phyloP scores from a whole-genome alignment of 2,888 invertebrate genomes.

The Spodoptera picta region DNA sequence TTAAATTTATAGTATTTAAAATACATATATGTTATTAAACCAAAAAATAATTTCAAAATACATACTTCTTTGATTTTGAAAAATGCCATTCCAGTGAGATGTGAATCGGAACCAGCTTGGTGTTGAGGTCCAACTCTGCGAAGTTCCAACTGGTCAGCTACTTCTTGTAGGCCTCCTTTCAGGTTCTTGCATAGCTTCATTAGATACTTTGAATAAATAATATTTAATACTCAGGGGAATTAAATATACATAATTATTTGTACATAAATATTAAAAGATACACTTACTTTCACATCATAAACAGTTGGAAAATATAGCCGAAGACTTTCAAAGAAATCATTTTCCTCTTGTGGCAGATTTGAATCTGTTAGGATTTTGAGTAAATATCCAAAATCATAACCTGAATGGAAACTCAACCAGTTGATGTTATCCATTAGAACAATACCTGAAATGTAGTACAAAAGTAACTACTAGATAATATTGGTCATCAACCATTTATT shows the following conservation, averaged over 20 bases:
- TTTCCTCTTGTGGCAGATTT: conserved; percentile 97
- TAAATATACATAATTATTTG: no score
- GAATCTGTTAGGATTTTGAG: conserved; percentile 97
- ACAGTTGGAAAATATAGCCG: conserved; percentile 98
- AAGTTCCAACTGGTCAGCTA: conserved; percentile 96
- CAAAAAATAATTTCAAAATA: background rate
- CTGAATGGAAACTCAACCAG: conserved; percentile 99
- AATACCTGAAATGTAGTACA: conserved; percentile 89
- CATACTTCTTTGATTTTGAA: conserved; percentile 89
- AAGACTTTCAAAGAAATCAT: conserved; percentile 98
- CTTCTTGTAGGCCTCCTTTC: conserved; percentile 99
- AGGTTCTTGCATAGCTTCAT: conserved; percentile 99
- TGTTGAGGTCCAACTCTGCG: conserved; percentile 98
- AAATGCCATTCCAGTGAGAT: conserved; percentile 99
- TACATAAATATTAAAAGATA: background rate
- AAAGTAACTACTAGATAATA: no score
- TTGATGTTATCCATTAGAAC: conserved; percentile 98
- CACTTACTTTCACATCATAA: conserved; percentile 97
- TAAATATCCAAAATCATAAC: conserved; percentile 99
- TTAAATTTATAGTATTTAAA: no score
- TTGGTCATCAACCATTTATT: no score
- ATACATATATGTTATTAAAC: no score
- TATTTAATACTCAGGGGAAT: no score
- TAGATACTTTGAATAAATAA: conserved; percentile 90
- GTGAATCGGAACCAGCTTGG: conserved; percentile 98